Base-by-base conservation (phyloP, 2,797 vertebrate species). In the Xenops minutus region DNA sequence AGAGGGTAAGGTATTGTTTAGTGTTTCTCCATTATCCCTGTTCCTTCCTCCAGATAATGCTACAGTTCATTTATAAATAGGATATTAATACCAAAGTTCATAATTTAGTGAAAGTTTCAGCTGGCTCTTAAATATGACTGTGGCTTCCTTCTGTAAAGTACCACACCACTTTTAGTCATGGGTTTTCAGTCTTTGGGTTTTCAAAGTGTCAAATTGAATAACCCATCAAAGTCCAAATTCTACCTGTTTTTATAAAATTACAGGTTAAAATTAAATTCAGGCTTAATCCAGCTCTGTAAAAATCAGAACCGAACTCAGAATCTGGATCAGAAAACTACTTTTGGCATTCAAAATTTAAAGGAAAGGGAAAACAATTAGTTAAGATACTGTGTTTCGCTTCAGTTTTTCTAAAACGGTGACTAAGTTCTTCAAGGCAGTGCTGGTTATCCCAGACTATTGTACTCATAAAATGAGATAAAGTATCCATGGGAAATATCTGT, bases 11-110 rank as follows among this genome's bases (percentile, higher is more conserved):
- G 13, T 13, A 20, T 43, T 34, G 30, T 29, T 68, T 24, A 63
- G 72, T 54, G 37, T 56, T 56, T 29, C n/a, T 72, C 4, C 0
- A 8, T 32, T 37, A n/a, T 23, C 5, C 18, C 27, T 1, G 0
- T 20, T 89, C 14, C 30, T 67, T 14, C 22, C 22, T 76, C 30
- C 55, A 67, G 43, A 46, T 56, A 82, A 16, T 26, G 16, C 13
- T 71, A 10, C 12, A 30, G 51, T 19, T 54, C 2, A 39, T 49
- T 78, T 48, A 20, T 58, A 63, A 52, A 52, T 63, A 48, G 15
- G 4, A 23, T 29, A 36, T 15, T 16, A 83, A 54, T 59, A 56
- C 39, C 37, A 9, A 56, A 62, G 37, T 51, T 72, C 54, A n/a
- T 51, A 27, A 49, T 58, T 87, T 27, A 22, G 10, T 30, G 37